Base-by-base conservation (phyloP, 2,888 invertebrate species). In the Sinohyriopsis cumingii region DNA sequence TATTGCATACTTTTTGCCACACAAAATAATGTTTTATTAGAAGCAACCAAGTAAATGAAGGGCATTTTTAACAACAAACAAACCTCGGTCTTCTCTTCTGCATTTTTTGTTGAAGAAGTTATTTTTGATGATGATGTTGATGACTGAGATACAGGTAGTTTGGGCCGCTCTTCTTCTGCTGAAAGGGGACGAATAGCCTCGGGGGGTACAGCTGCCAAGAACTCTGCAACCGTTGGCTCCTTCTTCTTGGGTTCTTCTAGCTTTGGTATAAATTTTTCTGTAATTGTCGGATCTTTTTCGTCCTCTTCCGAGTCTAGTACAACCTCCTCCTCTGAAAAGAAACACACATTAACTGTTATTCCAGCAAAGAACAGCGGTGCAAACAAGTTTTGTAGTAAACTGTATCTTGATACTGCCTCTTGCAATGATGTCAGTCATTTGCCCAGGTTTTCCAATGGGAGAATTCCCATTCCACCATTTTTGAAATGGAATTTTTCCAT, bases 281-380 rank as follows among this genome's bases (percentile, higher is more conserved):
- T 70, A 24, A 71, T 69, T 54, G 71, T 70, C 64, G 69, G 76
- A 3, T 65, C 77, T 19, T 63, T 68, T 22, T 73, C 76, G 54
- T 81, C 84, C 59, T 81, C 78, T 65, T 85, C 84, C 5, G 84
- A 84, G 62, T 86, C 84, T n/a, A 86, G 73, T 64, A 81, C 83
- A 18, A 86, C 83, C 63, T 86, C 86, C 25, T 83, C 79, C 22
- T 79, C 78, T 24, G 55, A 60, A 45, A 55, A 67, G 53, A 68
- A 64, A 67, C 22, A 22, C 2, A 59, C 19, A n/a, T 6, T 67
- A 25, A 3, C 20, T 20, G 22, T 61, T 25, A n/a, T 61, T 15
- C 28, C 9, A 20, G 7, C 6, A 2, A 3, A 61, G 28, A 22
- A 61, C 3, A 61, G n/a, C n/a, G n/a, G n/a, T n/a, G n/a, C n/a